Evolutionary conservation across 2,113 vertebrate genomes (phyloP).

Genomic region (Dascyllus trimaculatus): DNA sequence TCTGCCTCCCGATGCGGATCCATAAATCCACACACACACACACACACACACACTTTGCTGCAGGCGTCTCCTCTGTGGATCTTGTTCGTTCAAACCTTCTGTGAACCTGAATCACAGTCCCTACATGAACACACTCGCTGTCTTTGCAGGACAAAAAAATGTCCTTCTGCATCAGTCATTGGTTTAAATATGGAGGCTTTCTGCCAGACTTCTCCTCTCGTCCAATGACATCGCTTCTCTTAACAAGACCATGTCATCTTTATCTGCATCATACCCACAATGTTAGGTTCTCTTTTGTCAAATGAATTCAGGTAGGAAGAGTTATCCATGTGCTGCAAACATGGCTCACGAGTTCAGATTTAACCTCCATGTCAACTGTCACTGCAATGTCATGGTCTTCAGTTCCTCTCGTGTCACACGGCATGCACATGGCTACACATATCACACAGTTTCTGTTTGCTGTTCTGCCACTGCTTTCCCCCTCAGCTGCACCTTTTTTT

Average conservation of each 20-base stretch:
- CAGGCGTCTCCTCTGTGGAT: conserved; percentile 21
- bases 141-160: conserved; percentile 9
- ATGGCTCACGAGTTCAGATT: neutral
- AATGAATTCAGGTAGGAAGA: neutral
- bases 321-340: neutral
- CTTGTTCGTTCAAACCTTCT: conserved; percentile 22
- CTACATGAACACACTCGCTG: neutral
- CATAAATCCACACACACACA: conserved; percentile 3
- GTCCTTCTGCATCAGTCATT: neutral
- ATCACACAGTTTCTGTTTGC: conserved; percentile 41
- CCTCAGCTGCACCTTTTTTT: conserved; percentile 38
- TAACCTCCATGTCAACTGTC: neutral
- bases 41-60: conserved; percentile 12
- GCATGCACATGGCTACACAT: conserved; percentile 53
- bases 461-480: conserved; percentile 57
- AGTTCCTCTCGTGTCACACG: conserved; percentile 18
- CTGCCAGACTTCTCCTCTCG: conserved; percentile 3
- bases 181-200: neutral
- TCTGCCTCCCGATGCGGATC: conserved; percentile 41
- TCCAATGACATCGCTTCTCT: conserved; percentile 10
- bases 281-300: neutral
- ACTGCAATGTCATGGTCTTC: conserved; percentile 2
- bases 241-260: conserved; percentile 25
- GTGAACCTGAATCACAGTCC: conserved; percentile 41
- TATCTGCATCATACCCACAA: conserved; percentile 18